A percentile compares a stretch with the other conserved stretches of the same genome.
phyloP scores from a whole-genome alignment of 2,888 invertebrate genomes.

The Eupithecia exiguata region DNA sequence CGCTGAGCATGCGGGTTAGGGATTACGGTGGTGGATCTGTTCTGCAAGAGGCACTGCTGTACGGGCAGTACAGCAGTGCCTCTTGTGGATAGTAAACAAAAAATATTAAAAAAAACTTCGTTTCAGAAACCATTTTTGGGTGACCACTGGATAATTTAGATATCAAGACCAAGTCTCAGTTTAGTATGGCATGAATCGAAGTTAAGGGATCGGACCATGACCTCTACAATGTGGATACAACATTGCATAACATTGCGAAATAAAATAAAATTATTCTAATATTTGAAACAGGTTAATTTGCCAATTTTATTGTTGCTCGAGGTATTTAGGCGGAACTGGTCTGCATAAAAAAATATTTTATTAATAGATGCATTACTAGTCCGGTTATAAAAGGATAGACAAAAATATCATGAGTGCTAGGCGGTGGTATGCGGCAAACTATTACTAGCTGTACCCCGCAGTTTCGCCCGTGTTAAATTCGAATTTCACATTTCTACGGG shows the following conservation, averaged over 20 bases:
- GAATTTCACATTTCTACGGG: no score
- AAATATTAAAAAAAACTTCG: no score
- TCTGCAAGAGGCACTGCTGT: no score
- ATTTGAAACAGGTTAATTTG: background rate
- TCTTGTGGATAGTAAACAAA: no score
- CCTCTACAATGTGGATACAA: background rate
- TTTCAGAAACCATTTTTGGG: no score
- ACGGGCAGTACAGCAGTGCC: no score
- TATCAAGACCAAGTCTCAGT: background rate
- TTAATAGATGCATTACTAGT: background rate
- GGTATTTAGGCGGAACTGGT: background rate
- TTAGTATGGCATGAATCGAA: background rate
- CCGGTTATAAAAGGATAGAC: background rate
- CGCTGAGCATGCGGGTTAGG: no score
- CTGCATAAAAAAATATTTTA: background rate
- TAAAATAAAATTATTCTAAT: background rate
- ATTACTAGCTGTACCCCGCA: no score
- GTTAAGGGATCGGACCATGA: background rate
- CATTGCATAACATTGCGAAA: background rate
- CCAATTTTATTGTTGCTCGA: background rate
- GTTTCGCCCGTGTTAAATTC: no score
- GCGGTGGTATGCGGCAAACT: no score
- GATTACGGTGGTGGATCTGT: no score
- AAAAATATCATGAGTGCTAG: no score
- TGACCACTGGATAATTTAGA: background rate